These are phyloP conservation scores for Plutomurus gul DNA, from an alignment of 1,140 invertebrate species.

Conservation along the genomic window DNA sequence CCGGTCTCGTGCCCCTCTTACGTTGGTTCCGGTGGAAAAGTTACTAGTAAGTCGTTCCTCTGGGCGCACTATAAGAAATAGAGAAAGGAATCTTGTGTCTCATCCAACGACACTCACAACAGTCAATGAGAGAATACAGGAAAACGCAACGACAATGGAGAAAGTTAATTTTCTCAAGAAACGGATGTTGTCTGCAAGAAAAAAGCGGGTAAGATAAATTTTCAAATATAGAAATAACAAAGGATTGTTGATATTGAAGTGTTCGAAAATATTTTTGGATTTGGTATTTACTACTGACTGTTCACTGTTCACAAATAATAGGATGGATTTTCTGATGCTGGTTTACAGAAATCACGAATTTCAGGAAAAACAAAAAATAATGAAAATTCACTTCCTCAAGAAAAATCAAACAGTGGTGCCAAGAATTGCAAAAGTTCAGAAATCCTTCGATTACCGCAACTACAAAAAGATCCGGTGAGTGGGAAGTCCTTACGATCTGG, in stretches of 20 bases:
- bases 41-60: too few relatives aligned
- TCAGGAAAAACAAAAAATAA: neutral
- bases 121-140: constrained; percentile 2
- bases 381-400: neutral
- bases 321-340: too few relatives aligned
- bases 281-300: too few relatives aligned
- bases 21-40: neutral
- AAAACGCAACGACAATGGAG: constrained; percentile 11
- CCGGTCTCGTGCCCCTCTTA: too few relatives aligned
- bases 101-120: neutral
- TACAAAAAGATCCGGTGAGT: neutral
- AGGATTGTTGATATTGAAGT: too few relatives aligned
- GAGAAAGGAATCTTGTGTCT: neutral
- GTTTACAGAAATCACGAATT: neutral
- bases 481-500: neutral
- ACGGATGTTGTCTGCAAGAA: neutral
- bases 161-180: constrained; percentile 6
- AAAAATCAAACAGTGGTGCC: neutral
- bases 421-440: neutral
- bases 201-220: neutral
- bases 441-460: neutral
- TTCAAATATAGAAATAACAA: neutral
- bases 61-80: neutral
- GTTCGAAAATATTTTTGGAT: too few relatives aligned
- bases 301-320: too few relatives aligned